These are phyloP conservation scores for Rhyacophila evoluta DNA, from an alignment of 2,888 invertebrate genomes.

Conservation along the genomic window DNA sequence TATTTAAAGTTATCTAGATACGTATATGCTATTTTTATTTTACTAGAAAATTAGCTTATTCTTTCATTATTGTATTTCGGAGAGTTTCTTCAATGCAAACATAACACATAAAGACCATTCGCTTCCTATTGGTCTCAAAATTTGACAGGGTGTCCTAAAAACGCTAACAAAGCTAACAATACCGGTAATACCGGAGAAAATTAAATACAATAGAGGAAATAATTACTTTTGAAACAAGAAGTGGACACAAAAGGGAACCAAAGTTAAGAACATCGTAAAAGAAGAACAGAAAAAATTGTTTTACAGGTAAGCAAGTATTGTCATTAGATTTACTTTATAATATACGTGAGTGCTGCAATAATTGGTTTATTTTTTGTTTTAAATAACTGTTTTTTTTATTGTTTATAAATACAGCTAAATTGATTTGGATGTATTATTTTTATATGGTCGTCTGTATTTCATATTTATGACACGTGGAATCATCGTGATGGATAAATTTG, in stretches of 20 bases:
- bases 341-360: neutral
- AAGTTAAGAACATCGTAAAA: slow-evolving; percentile 15
- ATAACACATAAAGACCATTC: neutral
- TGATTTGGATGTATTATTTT: no score
- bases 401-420: no score
- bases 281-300: neutral
- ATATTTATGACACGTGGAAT: no score
- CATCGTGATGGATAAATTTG: no score
- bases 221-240: slow-evolving; percentile 53
- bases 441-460: no score
- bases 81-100: neutral
- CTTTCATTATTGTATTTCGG: no score
- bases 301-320: slow-evolving; percentile 10
- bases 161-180: slow-evolving; percentile 38
- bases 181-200: slow-evolving; percentile 49
- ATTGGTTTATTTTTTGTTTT: neutral
- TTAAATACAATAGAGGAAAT: slow-evolving; percentile 54
- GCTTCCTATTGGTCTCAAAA: slow-evolving; percentile 48
- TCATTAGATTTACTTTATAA: neutral
- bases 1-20: no score
- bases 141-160: slow-evolving; percentile 49
- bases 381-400: no score
- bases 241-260: slow-evolving; percentile 20
- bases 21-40: no score
- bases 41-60: no score